Evolutionary conservation across 1,140 invertebrate genomes (phyloP).

Genomic region (Bombus superbus): DNA sequence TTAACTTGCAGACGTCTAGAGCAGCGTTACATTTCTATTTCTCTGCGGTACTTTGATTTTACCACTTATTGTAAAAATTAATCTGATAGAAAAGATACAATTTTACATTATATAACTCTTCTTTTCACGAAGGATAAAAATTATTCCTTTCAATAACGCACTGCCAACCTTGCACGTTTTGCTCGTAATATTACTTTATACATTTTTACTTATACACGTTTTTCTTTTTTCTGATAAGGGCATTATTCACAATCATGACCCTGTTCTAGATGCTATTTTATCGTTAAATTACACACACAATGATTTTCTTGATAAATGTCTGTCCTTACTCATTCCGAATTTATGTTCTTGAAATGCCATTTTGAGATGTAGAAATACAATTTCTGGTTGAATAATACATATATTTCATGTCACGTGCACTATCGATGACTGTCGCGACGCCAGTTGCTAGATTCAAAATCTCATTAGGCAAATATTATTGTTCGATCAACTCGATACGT

Average conservation of each 20-base stretch:
- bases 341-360: background rate
- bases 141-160: background rate
- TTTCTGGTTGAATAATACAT: background rate
- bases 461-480: background rate
- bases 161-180: too few relatives aligned
- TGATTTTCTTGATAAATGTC: background rate
- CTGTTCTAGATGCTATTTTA: background rate
- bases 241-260: background rate
- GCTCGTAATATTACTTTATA: too few relatives aligned
- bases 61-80: background rate
- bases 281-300: background rate
- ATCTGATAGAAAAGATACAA: background rate
- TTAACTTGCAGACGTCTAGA: background rate
- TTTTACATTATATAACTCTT: too few relatives aligned
- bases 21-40: background rate
- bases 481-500: background rate
- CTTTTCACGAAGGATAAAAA: background rate
- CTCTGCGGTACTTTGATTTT: background rate
- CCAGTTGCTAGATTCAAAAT: background rate
- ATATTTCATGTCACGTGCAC: background rate
- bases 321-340: background rate
- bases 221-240: background rate
- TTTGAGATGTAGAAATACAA: background rate
- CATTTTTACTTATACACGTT: too few relatives aligned
- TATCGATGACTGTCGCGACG: background rate